Conservation (phyloP, 2,888 invertebrate genomes). For the Gari tellinella region DNA sequence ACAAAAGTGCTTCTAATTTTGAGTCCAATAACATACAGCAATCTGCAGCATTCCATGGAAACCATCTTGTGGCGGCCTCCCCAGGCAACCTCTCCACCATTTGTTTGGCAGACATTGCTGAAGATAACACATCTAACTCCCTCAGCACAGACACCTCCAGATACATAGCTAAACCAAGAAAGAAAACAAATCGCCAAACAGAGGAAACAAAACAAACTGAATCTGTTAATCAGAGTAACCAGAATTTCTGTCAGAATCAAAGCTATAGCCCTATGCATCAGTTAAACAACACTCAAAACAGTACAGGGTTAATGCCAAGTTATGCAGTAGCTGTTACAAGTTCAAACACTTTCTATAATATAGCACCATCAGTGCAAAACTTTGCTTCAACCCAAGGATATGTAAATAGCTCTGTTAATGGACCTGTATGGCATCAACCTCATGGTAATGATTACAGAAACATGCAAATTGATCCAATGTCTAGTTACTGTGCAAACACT, state of each 20-base stretch:
- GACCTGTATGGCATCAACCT: too few species aligned
- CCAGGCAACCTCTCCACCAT: slow-evolving; percentile 24
- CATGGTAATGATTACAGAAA: too few species aligned
- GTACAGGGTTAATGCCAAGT: background rate
- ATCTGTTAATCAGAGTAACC: too few species aligned
- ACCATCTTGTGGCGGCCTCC: slow-evolving; percentile 8
- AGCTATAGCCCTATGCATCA: background rate
- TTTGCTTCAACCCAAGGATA: too few species aligned
- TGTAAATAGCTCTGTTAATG: too few species aligned
- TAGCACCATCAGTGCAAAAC: background rate
- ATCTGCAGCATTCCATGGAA: slow-evolving; percentile 6
- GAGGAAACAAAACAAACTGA: too few species aligned
- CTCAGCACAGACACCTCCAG: background rate
- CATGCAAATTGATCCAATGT: background rate
- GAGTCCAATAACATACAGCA: background rate
- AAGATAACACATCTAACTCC: slow-evolving; percentile 6
- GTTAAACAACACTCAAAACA: background rate
- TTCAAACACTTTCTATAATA: background rate
- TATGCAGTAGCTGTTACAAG: background rate
- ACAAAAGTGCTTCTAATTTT: background rate
- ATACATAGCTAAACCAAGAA: background rate
- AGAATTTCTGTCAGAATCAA: background rate
- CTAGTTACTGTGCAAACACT: background rate
- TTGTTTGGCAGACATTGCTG: slow-evolving; percentile 36
- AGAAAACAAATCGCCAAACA: background rate